Base-by-base conservation (phyloP, 2,797 vertebrate genomes). In the Dicrostonyx torquatus region DNA sequence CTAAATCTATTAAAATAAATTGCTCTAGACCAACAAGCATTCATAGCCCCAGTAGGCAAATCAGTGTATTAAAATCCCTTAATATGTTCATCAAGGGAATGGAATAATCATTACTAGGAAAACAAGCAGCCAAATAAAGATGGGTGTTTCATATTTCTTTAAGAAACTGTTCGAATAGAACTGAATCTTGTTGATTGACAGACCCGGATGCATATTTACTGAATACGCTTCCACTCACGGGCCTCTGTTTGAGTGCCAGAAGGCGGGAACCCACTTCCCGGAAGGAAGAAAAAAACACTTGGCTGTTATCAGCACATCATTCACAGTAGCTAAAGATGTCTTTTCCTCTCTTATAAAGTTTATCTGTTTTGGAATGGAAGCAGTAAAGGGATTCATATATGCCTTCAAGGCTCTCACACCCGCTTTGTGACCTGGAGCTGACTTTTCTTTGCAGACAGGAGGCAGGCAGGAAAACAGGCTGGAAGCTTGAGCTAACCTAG, bases 51-150 rank as follows among this genome's bases (percentile, higher is more conserved):
- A 31, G 31, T 75, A 82, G 26, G 22, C 12, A 91, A 95, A 43
- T 77, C 26, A 79, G 9, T 40, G 22, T n/a, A 40, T 89, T 55
- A 31, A 79, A 91, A 92, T 83, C 75, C 55, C 22, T 94, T 92
- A 79, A 29, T 68, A 45, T 76, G 68, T 87, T 91, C 64, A 84
- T 79, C 22, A 87, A 50, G 29, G 10, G 1, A 72, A 62, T n/a
- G 10, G 12, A 87, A 84, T 82, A 34, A 90, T 58, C 48, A 66
- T 75, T 77, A 73, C 15, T 60, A 72, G 75, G 40, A 85, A 94
- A 96, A 20, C 31, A 90, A 92, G 58, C 29, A 75, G 62, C 40
- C 13, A 29, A 45, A 6, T 45, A 53, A 87, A 95, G 45, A 60
- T 62, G n/a, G 17, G 4, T 60, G 53, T 37, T 88, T 94, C 4